These are phyloP conservation scores for Nannospalax galili DNA, from an alignment of 2,113 vertebrate species.

Conservation along the genomic window DNA sequence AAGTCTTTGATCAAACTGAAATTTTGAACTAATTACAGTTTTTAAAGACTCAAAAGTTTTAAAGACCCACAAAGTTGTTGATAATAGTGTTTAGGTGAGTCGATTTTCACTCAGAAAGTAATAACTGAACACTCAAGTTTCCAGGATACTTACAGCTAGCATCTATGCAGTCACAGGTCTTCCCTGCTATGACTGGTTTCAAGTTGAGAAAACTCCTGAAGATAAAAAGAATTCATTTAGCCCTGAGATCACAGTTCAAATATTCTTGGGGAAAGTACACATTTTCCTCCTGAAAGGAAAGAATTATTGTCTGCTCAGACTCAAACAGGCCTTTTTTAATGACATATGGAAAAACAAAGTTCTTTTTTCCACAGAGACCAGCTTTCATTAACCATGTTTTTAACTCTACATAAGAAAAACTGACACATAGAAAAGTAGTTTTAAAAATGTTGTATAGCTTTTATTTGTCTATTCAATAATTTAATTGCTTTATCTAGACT, in stretches of 20 bases:
- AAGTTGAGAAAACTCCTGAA: slow-evolving; percentile 27
- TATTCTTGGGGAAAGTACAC: slow-evolving; percentile 36
- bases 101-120: background rate
- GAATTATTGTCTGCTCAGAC: slow-evolving; percentile 39
- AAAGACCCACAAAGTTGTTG: background rate
- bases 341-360: slow-evolving; percentile 58
- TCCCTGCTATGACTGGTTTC: background rate
- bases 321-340: slow-evolving; percentile 29
- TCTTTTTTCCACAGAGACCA: slow-evolving; percentile 54
- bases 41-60: slow-evolving; percentile 16
- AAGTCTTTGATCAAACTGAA: slow-evolving; percentile 5
- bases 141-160: background rate
- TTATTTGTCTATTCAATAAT: slow-evolving; percentile 57
- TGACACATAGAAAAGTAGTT: slow-evolving; percentile 41
- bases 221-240: slow-evolving; percentile 56
- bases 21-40: slow-evolving; percentile 24
- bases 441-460: slow-evolving; percentile 32
- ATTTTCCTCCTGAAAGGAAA: slow-evolving; percentile 61
- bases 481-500: slow-evolving; percentile 32
- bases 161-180: background rate
- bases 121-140: background rate
- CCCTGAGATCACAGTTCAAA: slow-evolving; percentile 61
- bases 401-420: slow-evolving; percentile 49
- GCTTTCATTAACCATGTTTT: slow-evolving; percentile 58
- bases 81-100: background rate